Evolutionary conservation across 2,888 invertebrate genomes (phyloP).

Genomic region (Lapara coniferarum): DNA sequence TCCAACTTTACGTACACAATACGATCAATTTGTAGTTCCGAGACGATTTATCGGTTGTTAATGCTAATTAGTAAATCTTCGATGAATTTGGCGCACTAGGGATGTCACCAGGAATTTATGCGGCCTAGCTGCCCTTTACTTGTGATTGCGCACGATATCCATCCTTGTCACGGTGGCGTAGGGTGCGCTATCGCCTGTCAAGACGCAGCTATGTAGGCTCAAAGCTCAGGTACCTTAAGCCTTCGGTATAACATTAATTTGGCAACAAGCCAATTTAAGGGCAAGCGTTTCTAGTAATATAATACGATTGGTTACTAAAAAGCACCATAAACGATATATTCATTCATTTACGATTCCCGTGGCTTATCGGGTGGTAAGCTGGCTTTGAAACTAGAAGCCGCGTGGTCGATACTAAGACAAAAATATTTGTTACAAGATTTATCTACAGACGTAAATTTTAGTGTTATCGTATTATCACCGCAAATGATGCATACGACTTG

Average conservation of each 20-base stretch:
- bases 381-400: too few relatives aligned
- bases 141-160: neutral
- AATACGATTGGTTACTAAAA: too few relatives aligned
- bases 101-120: constrained; percentile 11
- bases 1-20: neutral
- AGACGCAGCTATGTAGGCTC: neutral
- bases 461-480: too few relatives aligned
- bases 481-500: too few relatives aligned
- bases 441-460: too few relatives aligned
- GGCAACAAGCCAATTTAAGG: constrained; percentile 27
- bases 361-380: too few relatives aligned
- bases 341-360: too few relatives aligned
- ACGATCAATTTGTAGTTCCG: neutral
- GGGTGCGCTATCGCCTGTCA: neutral
- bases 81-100: constrained; percentile 3
- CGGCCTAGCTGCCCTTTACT: neutral
- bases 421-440: too few relatives aligned
- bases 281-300: neutral
- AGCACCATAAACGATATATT: too few relatives aligned
- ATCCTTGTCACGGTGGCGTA: neutral
- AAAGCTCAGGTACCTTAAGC: constrained; percentile 18
- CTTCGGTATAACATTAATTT: constrained; percentile 28
- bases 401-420: too few relatives aligned
- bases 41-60: constrained; percentile 9
- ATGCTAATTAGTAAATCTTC: constrained; percentile 18